A percentile compares a stretch with the other conserved stretches of the same genome.
Conservation (phyloP, 2,888 invertebrate species). For the Chrysina gloriosa region DNA sequence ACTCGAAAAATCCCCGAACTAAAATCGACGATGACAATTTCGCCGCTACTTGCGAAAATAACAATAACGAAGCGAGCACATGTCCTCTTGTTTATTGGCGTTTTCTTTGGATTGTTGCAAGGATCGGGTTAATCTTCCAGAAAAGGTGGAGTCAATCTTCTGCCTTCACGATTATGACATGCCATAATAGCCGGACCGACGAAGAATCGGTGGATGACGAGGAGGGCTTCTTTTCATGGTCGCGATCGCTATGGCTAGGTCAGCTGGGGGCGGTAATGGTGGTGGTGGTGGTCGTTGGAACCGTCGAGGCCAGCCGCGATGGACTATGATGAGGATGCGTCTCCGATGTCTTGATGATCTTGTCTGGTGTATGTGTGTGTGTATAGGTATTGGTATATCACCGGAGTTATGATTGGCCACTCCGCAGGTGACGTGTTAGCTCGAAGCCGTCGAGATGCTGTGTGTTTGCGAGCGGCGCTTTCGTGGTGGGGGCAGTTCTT, state of each 20-base stretch:
- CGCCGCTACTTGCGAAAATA: no score
- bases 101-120: neutral
- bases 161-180: no score
- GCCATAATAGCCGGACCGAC: neutral
- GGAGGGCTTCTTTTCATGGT: conserved; percentile 40
- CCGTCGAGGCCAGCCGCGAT: conserved; percentile 22
- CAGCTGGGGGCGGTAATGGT: neutral
- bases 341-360: conserved; percentile 49
- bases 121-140: neutral
- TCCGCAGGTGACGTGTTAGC: conserved; percentile 60
- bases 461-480: conserved; percentile 61
- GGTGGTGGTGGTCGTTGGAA: no score
- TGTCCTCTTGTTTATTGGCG: neutral
- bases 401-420: conserved; percentile 56
- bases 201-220: neutral
- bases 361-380: conserved; percentile 37
- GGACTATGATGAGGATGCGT: conserved; percentile 43
- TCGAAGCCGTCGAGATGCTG: conserved; percentile 65
- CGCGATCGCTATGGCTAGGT: neutral
- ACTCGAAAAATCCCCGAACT: neutral
- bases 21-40: no score
- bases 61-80: neutral
- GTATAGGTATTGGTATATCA: conserved; percentile 25
- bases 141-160: neutral
- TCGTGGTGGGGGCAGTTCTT: conserved; percentile 60